Evolutionary conservation across 2,113 vertebrate species (phyloP).

Genomic region (Sardina pilchardus): DNA sequence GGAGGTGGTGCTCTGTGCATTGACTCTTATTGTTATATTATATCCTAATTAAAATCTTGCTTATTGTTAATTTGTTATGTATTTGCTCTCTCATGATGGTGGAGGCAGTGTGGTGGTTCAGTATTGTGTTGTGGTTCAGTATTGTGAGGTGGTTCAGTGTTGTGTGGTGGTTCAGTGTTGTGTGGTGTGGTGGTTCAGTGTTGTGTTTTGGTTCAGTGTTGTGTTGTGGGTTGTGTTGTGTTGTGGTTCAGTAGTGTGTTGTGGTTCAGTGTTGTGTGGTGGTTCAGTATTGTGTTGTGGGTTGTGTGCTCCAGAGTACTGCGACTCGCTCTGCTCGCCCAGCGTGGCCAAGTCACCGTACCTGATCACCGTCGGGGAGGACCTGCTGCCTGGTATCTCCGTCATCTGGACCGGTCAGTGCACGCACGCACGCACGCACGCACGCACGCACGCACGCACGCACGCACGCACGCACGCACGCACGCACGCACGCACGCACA

Average conservation of each 20-base stretch:
- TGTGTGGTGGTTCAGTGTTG: too few relatives aligned
- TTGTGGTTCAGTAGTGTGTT: too few relatives aligned
- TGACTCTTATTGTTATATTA: background rate
- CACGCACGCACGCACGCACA: conserved; percentile 31
- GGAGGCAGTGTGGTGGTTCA: background rate
- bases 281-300: background rate
- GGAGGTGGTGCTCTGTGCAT: background rate
- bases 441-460: background rate
- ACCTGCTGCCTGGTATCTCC: conserved; percentile 76
- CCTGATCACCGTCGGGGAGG: conserved; percentile 77
- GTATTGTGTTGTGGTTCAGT: too few relatives aligned
- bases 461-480: conserved; percentile 20
- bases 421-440: background rate
- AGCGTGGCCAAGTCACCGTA: conserved; percentile 79
- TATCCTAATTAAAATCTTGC: background rate
- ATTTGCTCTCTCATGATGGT: background rate
- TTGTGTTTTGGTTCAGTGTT: conserved; percentile 8
- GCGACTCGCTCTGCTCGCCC: conserved; percentile 80
- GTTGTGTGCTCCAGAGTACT: conserved; percentile 70
- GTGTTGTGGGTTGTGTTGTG: background rate
- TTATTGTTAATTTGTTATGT: background rate
- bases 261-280: too few relatives aligned
- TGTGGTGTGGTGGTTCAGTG: too few relatives aligned
- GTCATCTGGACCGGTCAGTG: conserved; percentile 84
- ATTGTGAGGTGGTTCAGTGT: too few relatives aligned